phyloP scores from a whole-genome alignment of 2,797 vertebrate genomes.

The Luscinia luscinia region DNA sequence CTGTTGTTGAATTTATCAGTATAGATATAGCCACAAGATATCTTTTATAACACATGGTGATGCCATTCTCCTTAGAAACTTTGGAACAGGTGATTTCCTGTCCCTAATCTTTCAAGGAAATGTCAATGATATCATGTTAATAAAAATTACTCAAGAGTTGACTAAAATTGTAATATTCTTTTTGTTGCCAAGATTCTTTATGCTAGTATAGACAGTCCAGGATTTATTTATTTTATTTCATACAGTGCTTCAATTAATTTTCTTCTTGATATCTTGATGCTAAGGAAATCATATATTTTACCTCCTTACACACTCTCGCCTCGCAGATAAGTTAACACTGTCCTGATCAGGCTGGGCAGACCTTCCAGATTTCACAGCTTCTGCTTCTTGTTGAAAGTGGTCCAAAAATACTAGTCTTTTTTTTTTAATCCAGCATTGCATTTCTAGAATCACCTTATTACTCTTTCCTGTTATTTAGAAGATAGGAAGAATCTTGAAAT shows the following conservation, averaged over 20 bases:
- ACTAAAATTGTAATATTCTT: neutral
- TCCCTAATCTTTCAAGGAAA: neutral
- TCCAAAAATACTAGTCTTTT: neutral
- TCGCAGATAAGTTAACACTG: neutral
- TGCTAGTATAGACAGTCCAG: neutral
- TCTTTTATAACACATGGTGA: neutral
- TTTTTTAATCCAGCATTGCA: neutral
- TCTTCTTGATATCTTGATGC: neutral
- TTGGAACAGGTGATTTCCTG: neutral
- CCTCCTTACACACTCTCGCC: neutral
- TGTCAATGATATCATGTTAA: neutral
- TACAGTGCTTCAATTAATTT: neutral
- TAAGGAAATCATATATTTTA: neutral
- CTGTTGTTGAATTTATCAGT: neutral
- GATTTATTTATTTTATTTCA: neutral
- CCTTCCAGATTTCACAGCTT: neutral
- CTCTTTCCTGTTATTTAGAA: neutral
- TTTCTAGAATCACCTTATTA: neutral
- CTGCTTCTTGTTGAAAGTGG: neutral
- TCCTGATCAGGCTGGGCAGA: neutral
- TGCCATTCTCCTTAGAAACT: neutral
- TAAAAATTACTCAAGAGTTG: neutral
- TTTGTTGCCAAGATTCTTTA: neutral
- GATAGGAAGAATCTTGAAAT: neutral
- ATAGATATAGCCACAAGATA: neutral